Evolutionary conservation across 2,797 vertebrate genomes (phyloP).

Genomic region (Dendrocincla fuliginosa): DNA sequence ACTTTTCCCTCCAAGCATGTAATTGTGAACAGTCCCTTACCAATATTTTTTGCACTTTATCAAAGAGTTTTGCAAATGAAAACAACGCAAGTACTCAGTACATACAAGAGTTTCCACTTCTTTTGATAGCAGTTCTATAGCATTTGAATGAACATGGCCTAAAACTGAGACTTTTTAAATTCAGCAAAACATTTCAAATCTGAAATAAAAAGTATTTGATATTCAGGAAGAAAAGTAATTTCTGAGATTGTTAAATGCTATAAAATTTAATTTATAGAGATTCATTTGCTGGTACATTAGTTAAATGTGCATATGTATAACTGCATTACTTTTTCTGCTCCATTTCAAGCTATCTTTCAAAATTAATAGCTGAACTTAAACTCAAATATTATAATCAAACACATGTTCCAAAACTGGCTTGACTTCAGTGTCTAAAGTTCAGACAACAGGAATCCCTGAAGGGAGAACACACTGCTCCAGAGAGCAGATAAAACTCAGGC

Average conservation of each 20-base stretch:
- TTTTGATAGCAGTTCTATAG: neutral
- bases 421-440: neutral
- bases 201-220: neutral
- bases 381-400: neutral
- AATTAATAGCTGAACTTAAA: neutral
- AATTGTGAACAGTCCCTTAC: neutral
- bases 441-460: neutral
- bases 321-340: neutral
- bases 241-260: neutral
- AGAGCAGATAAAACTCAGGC: neutral
- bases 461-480: neutral
- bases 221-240: neutral
- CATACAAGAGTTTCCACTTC: neutral
- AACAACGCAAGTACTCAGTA: neutral
- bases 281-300: neutral
- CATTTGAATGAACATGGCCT: neutral
- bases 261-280: neutral
- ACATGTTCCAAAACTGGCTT: neutral
- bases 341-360: neutral
- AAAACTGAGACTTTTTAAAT: neutral
- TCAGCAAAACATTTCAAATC: neutral
- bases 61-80: neutral
- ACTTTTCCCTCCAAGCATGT: neutral
- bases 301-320: neutral
- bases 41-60: neutral